phyloP scores from a whole-genome alignment of 1,140 invertebrate genomes.

The Littorina saxatilis region DNA sequence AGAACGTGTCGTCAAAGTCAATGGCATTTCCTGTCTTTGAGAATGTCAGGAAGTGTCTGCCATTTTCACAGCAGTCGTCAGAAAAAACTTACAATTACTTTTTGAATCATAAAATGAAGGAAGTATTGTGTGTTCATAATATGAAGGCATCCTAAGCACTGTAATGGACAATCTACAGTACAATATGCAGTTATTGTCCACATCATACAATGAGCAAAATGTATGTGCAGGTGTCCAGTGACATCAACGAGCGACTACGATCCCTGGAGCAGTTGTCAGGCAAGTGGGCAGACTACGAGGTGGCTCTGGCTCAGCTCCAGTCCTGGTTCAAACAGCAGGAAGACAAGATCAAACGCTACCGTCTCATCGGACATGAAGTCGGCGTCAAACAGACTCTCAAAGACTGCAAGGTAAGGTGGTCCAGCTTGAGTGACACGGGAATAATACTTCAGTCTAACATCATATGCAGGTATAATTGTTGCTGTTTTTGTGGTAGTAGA shows the following conservation, averaged over 20 bases:
- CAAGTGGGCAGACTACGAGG: constrained; percentile 71
- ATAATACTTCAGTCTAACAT: not conserved
- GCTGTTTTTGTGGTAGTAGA: not conserved
- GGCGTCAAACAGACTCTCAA: constrained; percentile 68
- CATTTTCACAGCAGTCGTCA: too few relatives aligned
- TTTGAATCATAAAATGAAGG: too few relatives aligned
- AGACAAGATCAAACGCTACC: constrained; percentile 66
- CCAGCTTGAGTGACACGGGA: too few relatives aligned
- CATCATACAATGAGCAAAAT: too few relatives aligned
- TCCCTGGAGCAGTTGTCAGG: constrained; percentile 60
- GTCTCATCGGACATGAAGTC: constrained; percentile 68
- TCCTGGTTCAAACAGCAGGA: constrained; percentile 70
- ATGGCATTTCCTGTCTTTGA: too few relatives aligned
- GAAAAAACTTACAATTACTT: too few relatives aligned
- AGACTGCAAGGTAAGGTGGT: constrained; percentile 70
- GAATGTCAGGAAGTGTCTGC: too few relatives aligned
- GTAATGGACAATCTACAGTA: too few relatives aligned
- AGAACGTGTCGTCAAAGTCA: too few relatives aligned
- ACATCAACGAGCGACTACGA: constrained; percentile 64
- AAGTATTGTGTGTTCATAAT: too few relatives aligned
- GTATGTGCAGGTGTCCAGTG: constrained; percentile 40
- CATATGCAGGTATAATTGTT: not conserved
- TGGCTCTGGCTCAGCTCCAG: constrained; percentile 51
- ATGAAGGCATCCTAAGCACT: too few relatives aligned
- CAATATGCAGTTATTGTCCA: too few relatives aligned